Base-by-base conservation (phyloP, 1,140 invertebrate genomes). In the Pseudachorutes palmiensis region DNA sequence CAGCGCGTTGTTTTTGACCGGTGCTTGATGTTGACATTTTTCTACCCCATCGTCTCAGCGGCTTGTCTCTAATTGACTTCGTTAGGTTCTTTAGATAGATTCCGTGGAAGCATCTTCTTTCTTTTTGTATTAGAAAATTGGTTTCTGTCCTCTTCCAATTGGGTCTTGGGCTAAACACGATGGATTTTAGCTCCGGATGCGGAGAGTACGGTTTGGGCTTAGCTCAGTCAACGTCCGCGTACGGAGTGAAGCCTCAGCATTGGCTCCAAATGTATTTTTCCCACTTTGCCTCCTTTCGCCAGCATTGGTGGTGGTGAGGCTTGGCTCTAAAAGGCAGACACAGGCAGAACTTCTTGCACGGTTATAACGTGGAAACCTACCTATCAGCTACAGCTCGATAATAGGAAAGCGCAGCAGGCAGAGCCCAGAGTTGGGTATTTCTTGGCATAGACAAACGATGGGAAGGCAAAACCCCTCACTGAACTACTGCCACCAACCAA, bases 11-110 rank as follows among this genome's bases (percentile, higher is more conserved):
- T 70, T n/a, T n/a, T n/a, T 66, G 57, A 59, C 61, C 65, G 68
- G 68, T 70, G 33, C 55, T 66, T 49, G 32, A 31, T 62, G 68
- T 70, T 70, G 68, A 70, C 68, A 70, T 70, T 70, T 65, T 70
- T 70, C 68, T 70, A 70, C 68, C 68, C 68, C 68, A 70, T 70
- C 45, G 64, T 55, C 51, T 26, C 51, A 9, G 19, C 5, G 36
- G n/a, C n/a, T n/a, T n/a, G n/a, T n/a, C n/a, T n/a, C n/a, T n/a
- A n/a, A n/a, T n/a, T n/a, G n/a, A n/a, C n/a, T n/a, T n/a, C n/a
- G n/a, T n/a, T n/a, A n/a, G n/a, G n/a, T n/a, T n/a, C 36, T 45
- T 45, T 45, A 45, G 19, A 45, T 45, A 12, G 36, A 9, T 45
- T 45, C 19, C 36, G 9, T 19, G 9, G 19, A 45, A 19, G 36